Conservation (phyloP, 2,888 invertebrate genomes). For the Tachina fera region DNA sequence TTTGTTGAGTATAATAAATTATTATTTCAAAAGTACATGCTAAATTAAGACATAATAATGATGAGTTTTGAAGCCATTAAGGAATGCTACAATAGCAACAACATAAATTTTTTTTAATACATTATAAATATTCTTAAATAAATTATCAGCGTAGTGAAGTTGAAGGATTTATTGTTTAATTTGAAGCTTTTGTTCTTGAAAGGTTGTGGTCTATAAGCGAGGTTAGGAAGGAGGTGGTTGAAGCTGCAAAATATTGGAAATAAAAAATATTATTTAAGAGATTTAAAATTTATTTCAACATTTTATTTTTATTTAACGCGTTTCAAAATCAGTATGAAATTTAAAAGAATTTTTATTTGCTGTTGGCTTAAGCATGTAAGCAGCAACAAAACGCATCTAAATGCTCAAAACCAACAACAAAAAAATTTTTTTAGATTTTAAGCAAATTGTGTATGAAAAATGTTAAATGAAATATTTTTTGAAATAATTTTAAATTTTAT, state of each 20-base stretch:
- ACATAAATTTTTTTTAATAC: conserved; percentile 32
- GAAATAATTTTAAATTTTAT: no score
- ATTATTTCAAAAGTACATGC: conserved; percentile 37
- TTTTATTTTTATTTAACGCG: no score
- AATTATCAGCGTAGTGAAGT: conserved; percentile 4
- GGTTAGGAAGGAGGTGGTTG: background rate
- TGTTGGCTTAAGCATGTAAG: no score
- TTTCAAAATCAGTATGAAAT: no score
- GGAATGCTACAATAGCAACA: conserved; percentile 51
- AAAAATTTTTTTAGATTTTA: no score
- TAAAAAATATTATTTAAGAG: no score
- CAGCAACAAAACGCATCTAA: no score
- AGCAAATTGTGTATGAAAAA: no score
- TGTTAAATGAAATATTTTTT: no score
- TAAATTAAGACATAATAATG: conserved; percentile 72
- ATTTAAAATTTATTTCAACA: no score
- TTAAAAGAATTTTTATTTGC: no score
- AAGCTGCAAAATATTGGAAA: background rate
- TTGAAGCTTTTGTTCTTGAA: background rate
- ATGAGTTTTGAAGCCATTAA: conserved; percentile 64
- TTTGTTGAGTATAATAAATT: conserved; percentile 65
- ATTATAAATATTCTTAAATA: conserved; percentile 32
- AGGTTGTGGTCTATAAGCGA: background rate
- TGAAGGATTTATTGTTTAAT: conserved; percentile 63
- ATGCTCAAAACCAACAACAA: no score